Evolutionary conservation across 2,888 invertebrate genomes (phyloP), one percentile per base, ranked within the genome.

Genomic region (Philereme vetulata): DNA sequence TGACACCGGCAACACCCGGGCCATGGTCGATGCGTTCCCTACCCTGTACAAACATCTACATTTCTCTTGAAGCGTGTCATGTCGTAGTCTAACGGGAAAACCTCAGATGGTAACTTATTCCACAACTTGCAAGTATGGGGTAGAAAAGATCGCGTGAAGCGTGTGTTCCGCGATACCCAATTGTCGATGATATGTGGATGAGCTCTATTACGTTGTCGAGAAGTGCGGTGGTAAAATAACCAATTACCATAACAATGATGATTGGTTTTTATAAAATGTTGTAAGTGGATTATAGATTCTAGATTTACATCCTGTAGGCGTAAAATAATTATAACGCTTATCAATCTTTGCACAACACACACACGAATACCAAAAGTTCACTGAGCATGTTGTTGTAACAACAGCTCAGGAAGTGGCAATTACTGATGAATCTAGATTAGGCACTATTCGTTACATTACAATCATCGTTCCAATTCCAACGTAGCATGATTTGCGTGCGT

Each of bases 341-440:
- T 47, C n/a, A 51, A 43, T 47, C 35, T 58, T 50, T 46, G 47
- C 62, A 56, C 57, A 62, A 66, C 51, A 21, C 21, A 21, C 21
- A 21, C 21, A 51, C 44, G n/a, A 56, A 64, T 60, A 60, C 60
- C 48, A 36, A 8, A 47, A 62, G 65, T 62, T 65, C 62, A 62
- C 54, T 58, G 63, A 62, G 56, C 65, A 55, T 54, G 49, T 46
- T 55, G 64, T 62, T 64, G 42, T n/a, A 42, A 42, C 47, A 51
- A 56, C 51, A 48, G 58, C 57, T 56, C 53, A 47, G 63, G 63
- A 68, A 66, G 57, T 49, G 36, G 44, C 49, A 61, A 64, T 57
- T 63, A 68, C 42, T 21, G 50, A 9, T 49, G 51, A 40, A 61
- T 60, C 54, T 61, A 61, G 61, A 59, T 63, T 56, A n/a, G n/a